These are phyloP conservation scores for Drosophila histrio DNA, from an alignment of 2,888 invertebrate genomes.

Conservation along the genomic window DNA sequence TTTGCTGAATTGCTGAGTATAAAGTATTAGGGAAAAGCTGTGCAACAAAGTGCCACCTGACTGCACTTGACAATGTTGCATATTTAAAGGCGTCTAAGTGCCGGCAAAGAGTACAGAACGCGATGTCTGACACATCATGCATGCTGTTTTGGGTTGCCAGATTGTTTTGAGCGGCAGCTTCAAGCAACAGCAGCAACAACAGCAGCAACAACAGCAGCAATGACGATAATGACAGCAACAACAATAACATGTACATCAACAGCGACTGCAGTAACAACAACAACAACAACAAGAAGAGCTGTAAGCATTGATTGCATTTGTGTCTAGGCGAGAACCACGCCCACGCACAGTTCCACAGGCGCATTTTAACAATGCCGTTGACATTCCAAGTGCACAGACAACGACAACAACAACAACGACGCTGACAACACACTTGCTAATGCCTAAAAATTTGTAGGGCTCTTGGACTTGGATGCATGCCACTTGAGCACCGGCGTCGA, in stretches of 20 bases:
- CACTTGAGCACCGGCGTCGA: conserved; percentile 52
- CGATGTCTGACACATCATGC: conserved; percentile 66
- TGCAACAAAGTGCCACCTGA: conserved; percentile 28
- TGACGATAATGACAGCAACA: conserved; percentile 10
- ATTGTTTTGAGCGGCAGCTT: conserved; percentile 69
- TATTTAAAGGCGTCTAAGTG: conserved; percentile 77
- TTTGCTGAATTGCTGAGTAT: conserved; percentile 10
- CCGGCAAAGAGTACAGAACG: conserved; percentile 61
- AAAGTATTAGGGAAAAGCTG: not conserved
- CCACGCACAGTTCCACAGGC: conserved; percentile 22
- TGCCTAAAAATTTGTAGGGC: conserved; percentile 68
- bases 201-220: conserved; percentile 14
- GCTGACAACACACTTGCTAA: conserved; percentile 52
- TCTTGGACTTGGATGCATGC: conserved; percentile 57
- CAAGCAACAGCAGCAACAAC: conserved; percentile 17
- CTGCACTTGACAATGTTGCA: conserved; percentile 59
- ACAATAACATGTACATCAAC: conserved; percentile 7
- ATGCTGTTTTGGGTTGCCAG: conserved; percentile 69
- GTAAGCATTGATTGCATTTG: conserved; percentile 71
- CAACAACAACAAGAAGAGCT: conserved; percentile 13
- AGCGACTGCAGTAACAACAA: conserved; percentile 16
- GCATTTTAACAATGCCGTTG: conserved; percentile 57
- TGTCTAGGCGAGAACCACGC: conserved; percentile 48
- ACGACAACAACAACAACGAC: conserved; percentile 1
- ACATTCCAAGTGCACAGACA: conserved; percentile 59